Percentiles rank a stretch among this genome's conserved stretches.
These are phyloP conservation scores for Geotrupes spiniger DNA, from an alignment of 2,888 invertebrate genomes.

Conservation along the genomic window DNA sequence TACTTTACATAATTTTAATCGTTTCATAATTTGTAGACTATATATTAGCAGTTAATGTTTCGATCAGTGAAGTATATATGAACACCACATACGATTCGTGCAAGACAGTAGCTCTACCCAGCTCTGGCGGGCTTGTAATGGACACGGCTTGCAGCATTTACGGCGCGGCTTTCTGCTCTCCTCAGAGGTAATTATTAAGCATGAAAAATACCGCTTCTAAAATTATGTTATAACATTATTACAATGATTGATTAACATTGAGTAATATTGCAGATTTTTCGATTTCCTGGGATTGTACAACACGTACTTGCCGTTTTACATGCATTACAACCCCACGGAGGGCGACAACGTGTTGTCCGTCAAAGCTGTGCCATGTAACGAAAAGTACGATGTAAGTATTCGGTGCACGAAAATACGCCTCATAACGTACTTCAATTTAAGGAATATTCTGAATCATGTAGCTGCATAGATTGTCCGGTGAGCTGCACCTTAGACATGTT, in stretches of 20 bases:
- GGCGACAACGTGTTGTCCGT: conserved; percentile 50
- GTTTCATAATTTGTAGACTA: no score
- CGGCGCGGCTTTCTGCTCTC: conserved; percentile 64
- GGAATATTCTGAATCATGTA: conserved; percentile 61
- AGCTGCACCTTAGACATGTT: conserved; percentile 61
- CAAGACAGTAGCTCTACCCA: conserved; percentile 70
- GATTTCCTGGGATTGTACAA: conserved; percentile 59
- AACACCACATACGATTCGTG: conserved; percentile 74
- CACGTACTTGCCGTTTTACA: conserved; percentile 57
- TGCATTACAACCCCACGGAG: conserved; percentile 52
- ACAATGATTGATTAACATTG: no score
- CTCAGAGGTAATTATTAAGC: conserved; percentile 48
- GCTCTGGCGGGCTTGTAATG: conserved; percentile 71
- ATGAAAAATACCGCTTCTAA: background rate
- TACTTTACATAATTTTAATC: no score
- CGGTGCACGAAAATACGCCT: no score
- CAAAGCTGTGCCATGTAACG: conserved; percentile 56
- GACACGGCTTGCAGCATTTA: conserved; percentile 68
- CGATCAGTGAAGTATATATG: conserved; percentile 61
- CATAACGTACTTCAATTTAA: conserved; percentile 35
- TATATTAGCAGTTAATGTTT: conserved; percentile 53
- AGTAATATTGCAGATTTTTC: conserved; percentile 62
- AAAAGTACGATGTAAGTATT: conserved; percentile 54
- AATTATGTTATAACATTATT: conserved; percentile 23
- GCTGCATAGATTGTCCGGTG: conserved; percentile 71